These are phyloP conservation scores for Notamacropus eugenii DNA, from an alignment of 2,797 vertebrate species.

Conservation along the genomic window DNA sequence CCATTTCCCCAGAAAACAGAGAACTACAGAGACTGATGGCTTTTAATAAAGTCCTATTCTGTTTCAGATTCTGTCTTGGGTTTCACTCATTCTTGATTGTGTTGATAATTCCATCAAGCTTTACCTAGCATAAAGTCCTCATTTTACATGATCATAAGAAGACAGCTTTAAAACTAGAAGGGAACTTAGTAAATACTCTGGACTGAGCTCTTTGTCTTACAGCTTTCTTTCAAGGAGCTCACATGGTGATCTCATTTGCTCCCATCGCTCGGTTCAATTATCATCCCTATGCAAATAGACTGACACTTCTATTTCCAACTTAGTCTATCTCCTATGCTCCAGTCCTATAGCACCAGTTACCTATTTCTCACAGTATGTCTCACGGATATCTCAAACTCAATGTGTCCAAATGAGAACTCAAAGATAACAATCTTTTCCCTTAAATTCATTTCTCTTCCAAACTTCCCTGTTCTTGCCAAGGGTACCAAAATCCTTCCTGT, in stretches of 20 bases:
- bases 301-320: neutral
- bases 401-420: neutral
- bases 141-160: neutral
- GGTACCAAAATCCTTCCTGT: neutral
- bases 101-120: neutral
- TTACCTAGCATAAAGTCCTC: neutral
- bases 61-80: neutral
- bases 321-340: neutral
- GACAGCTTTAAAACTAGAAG: neutral
- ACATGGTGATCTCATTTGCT: neutral
- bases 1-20: constrained; percentile 41
- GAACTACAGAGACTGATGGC: neutral
- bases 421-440: neutral
- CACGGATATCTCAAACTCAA: neutral
- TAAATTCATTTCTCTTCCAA: neutral
- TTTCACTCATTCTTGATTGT: neutral
- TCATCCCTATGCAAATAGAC: neutral
- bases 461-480: neutral
- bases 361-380: neutral
- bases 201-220: neutral
- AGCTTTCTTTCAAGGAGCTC: neutral
- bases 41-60: constrained; percentile 15
- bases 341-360: neutral
- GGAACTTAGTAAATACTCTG: neutral
- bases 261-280: neutral